These are phyloP conservation scores for Zaprionus tsacasi DNA, from an alignment of 1,140 invertebrate species.

Conservation along the genomic window DNA sequence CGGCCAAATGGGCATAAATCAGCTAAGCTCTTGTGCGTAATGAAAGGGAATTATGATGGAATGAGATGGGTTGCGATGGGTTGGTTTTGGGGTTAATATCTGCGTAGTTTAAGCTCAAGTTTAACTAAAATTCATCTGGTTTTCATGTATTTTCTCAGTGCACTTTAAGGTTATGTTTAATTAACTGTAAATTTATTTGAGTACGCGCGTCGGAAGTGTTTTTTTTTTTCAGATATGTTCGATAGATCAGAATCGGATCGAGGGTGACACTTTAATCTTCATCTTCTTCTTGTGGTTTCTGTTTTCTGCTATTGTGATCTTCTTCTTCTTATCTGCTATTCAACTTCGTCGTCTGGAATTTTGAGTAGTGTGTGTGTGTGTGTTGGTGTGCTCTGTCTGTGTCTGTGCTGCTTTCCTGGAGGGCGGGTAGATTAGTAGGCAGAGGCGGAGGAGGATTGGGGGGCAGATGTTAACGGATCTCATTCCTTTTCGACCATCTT, in stretches of 20 bases:
- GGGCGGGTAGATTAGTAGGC: background rate
- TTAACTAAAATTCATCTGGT: background rate
- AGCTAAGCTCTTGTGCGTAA: conserved; percentile 12
- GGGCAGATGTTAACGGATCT: background rate
- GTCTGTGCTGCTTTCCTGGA: background rate
- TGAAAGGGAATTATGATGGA: background rate
- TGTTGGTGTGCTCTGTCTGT: background rate
- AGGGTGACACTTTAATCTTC: background rate
- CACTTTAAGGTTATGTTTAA: conserved; percentile 9
- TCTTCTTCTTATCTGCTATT: background rate
- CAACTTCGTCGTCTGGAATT: background rate
- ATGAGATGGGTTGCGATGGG: background rate
- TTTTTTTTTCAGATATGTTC: background rate
- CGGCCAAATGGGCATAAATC: conserved; percentile 32
- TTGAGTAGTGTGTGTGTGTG: background rate
- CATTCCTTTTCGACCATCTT: conserved; percentile 41
- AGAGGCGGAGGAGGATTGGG: too few species aligned
- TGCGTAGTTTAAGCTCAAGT: background rate
- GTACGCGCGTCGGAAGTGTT: conserved; percentile 2
- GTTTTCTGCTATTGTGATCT: background rate
- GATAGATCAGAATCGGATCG: background rate
- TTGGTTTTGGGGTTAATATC: too few species aligned
- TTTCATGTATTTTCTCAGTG: background rate
- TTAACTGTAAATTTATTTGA: conserved; percentile 35
- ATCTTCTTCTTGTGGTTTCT: background rate